Evolutionary conservation across 2,113 vertebrate genomes (phyloP).

Genomic region (Odocoileus hemionus): DNA sequence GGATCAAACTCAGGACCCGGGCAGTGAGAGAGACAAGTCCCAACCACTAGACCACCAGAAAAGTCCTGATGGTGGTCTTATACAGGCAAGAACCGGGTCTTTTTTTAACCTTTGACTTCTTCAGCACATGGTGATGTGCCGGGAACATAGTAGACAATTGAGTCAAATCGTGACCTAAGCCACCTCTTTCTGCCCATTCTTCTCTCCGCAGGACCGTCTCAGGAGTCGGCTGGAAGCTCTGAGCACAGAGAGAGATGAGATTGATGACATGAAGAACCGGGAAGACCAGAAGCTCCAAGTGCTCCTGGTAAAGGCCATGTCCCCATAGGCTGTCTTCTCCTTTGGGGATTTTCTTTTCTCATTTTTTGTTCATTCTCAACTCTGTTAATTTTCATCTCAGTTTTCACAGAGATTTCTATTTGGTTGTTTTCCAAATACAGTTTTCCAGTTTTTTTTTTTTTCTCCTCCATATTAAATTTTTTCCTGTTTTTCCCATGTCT

Average conservation of each 20-base stretch:
- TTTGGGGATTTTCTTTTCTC: background rate
- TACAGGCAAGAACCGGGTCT: background rate
- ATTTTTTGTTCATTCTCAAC: background rate
- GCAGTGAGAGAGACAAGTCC: background rate
- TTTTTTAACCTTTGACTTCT: background rate
- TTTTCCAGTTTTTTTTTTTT: background rate
- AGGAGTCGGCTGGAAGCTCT: background rate
- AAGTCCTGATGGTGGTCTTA: background rate
- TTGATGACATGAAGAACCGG: background rate
- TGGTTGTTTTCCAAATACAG: background rate
- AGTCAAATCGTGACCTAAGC: background rate
- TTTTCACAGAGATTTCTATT: background rate
- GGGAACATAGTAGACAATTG: accelerated
- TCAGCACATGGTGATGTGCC: background rate
- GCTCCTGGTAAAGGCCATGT: constrained; percentile 8
- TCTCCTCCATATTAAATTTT: background rate
- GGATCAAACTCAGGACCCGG: background rate
- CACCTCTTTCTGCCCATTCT: background rate
- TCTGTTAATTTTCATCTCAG: background rate
- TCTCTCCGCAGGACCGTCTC: constrained; percentile 28
- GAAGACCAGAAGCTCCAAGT: constrained; percentile 49
- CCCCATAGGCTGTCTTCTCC: background rate
- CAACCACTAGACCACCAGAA: background rate
- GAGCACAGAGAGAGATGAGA: background rate
- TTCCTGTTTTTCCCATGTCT: background rate